These are phyloP conservation scores for Sinodicranocentrus sp. DNA, from an alignment of 2,888 invertebrate species.

Conservation along the genomic window DNA sequence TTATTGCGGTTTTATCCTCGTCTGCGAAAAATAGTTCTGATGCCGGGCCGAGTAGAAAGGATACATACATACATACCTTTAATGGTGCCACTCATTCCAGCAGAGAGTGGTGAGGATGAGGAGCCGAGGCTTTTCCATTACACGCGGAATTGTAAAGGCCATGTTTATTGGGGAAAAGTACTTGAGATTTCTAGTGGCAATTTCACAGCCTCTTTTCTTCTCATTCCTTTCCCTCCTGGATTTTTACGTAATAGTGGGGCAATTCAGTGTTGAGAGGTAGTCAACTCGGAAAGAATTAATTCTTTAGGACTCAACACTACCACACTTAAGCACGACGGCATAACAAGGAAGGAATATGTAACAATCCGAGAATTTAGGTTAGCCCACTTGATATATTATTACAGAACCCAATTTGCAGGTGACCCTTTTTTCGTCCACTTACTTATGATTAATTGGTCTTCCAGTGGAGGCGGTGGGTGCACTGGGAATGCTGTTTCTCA, in stretches of 20 bases:
- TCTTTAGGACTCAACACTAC: slow-evolving; percentile 14
- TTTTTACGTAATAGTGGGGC: slow-evolving; percentile 8
- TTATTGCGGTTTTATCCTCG: slow-evolving; percentile 55
- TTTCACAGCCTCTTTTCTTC: slow-evolving; percentile 48
- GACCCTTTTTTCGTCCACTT: slow-evolving; percentile 27
- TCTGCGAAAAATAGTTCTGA: slow-evolving; percentile 41
- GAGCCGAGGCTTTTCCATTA: slow-evolving; percentile 14
- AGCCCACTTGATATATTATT: slow-evolving; percentile 27
- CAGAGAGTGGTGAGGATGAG: too few species aligned
- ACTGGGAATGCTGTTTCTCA: too few species aligned
- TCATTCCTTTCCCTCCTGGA: slow-evolving; percentile 4
- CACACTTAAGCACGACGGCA: background rate
- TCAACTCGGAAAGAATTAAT: slow-evolving; percentile 38
- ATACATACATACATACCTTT: too few species aligned
- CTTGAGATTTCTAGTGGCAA: slow-evolving; percentile 61
- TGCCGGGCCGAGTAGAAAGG: background rate
- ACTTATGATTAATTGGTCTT: slow-evolving; percentile 41
- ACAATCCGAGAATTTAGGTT: slow-evolving; percentile 7
- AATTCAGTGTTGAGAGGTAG: slow-evolving; percentile 32
- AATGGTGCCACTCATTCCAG: too few species aligned
- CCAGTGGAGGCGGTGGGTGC: too few species aligned
- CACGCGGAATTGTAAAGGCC: slow-evolving; percentile 22
- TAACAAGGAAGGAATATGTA: background rate
- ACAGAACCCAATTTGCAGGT: slow-evolving; percentile 23
- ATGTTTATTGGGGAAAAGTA: slow-evolving; percentile 48